Percentiles rank a stretch among this genome's conserved stretches.
phyloP scores from a whole-genome alignment of 64 coral and sea anemone genomes.

The Astreopora myriophthalma region DNA sequence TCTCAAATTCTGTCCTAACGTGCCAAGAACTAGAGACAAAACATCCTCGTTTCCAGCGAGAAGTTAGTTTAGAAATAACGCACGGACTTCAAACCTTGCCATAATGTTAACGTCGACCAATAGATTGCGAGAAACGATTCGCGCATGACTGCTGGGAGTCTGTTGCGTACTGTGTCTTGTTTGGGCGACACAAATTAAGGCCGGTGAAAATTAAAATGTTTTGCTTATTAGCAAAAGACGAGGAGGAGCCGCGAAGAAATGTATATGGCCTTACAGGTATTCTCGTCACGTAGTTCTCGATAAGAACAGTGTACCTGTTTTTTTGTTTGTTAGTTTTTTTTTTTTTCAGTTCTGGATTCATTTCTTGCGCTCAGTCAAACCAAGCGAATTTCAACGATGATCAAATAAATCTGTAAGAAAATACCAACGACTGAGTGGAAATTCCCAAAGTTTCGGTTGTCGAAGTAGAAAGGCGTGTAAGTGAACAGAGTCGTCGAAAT shows the following conservation, averaged over 20 bases:
- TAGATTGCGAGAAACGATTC: not conserved
- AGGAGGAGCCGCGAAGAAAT: not conserved
- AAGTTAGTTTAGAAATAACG: not conserved
- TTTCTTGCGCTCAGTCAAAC: too few species aligned
- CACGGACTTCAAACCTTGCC: not conserved
- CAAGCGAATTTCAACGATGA: too few species aligned
- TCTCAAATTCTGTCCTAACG: not conserved
- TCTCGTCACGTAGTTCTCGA: not conserved
- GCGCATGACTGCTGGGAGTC: not conserved
- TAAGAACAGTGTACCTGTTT: not conserved
- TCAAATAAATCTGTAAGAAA: too few species aligned
- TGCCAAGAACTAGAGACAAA: not conserved
- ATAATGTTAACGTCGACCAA: not conserved
- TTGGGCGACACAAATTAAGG: not conserved
- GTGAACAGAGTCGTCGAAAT: too few species aligned
- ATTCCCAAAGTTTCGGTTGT: too few species aligned
- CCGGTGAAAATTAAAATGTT: not conserved
- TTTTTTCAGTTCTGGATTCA: too few species aligned
- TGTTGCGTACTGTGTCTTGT: not conserved
- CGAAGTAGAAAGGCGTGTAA: too few species aligned
- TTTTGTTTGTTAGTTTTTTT: too few species aligned
- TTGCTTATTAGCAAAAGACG: not conserved
- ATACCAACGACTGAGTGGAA: too few species aligned
- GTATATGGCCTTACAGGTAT: too few species aligned
- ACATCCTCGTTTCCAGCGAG: not conserved